Base-by-base conservation (phyloP, 1,140 invertebrate species). In the Drosophila orena region DNA sequence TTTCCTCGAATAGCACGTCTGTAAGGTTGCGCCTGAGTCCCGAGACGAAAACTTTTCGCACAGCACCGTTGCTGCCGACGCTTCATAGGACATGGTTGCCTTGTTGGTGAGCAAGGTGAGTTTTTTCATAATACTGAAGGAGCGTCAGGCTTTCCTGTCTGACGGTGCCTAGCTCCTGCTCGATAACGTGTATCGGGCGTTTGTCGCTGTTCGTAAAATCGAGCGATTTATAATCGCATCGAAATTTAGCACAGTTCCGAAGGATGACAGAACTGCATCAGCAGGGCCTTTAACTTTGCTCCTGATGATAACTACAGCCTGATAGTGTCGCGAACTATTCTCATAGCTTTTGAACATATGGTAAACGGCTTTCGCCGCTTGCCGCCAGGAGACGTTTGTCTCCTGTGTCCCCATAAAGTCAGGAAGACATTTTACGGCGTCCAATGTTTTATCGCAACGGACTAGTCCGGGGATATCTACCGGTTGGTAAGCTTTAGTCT, bases 281-380 rank as follows among this genome's bases (percentile, higher is more conserved):
- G 49, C 49, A 4, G 49, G 49, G 2, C 27, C 22, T 30, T 30
- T 30, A 2, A 30, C 1, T 8, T 30, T 8, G 27, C 27, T 8
- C 27, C 27, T 30, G 7, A 30, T 30, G 1, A 30, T 30, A 8
- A 8, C 27, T 8, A 30, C 7, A 0, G 7, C 27, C 1, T 70
- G 57, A 43, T 71, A 35, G n/a, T 55, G 15, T 49, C 50, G 7
- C 3, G 30, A 49, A 14, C 59, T 56, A 12, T 42, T 30, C 15
- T 34, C 52, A 46, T 61, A 44, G 14, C 6, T 27, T 14, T 46
- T 54, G 6, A 66, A 66, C 5, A 53, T 53, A 12, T 68, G 20
- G 8, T 52, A 58, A 1, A 34, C 56, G 44, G 55, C 38, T 2
- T 8, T 12, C 4, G 64, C 35, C 6, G 64, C 54, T 24, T 59